phyloP scores from a whole-genome alignment of 1,140 invertebrate species.

The Drosophila persimilis region DNA sequence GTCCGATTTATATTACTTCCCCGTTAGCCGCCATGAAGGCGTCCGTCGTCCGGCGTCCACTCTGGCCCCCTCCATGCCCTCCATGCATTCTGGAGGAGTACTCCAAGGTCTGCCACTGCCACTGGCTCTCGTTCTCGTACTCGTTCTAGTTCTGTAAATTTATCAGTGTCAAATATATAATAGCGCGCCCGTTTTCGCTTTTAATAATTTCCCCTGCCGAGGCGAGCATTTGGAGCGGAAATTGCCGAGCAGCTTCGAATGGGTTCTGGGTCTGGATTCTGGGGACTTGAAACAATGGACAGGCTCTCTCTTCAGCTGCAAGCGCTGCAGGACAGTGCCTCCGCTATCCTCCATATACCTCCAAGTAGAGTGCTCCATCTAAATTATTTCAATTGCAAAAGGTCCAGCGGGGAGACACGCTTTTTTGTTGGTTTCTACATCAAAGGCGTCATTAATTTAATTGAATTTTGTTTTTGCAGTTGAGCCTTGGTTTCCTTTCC shows the following conservation, averaged over 20 bases:
- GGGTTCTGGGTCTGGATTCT: conserved; percentile 32
- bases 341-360: neutral
- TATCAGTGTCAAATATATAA: conserved; percentile 80
- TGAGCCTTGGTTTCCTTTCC: conserved; percentile 13
- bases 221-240: conserved; percentile 75
- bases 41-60: neutral
- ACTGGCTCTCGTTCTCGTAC: neutral
- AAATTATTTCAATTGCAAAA: conserved; percentile 58
- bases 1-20: conserved; percentile 79
- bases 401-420: neutral
- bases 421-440: conserved; percentile 43
- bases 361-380: too few relatives aligned
- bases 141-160: conserved; percentile 52
- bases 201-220: conserved; percentile 79
- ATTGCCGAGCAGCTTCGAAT: conserved; percentile 47
- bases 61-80: conserved; percentile 5
- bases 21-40: conserved; percentile 61
- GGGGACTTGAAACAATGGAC: conserved; percentile 69
- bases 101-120: conserved; percentile 63
- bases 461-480: conserved; percentile 47
- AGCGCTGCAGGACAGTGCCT: conserved; percentile 8
- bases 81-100: conserved; percentile 23
- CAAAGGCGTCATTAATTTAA: conserved; percentile 73
- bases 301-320: conserved; percentile 25
- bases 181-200: conserved; percentile 77